Base-by-base conservation (phyloP, 53 echinoderm and acorn worm genomes). In the Echinometra lucunter region DNA sequence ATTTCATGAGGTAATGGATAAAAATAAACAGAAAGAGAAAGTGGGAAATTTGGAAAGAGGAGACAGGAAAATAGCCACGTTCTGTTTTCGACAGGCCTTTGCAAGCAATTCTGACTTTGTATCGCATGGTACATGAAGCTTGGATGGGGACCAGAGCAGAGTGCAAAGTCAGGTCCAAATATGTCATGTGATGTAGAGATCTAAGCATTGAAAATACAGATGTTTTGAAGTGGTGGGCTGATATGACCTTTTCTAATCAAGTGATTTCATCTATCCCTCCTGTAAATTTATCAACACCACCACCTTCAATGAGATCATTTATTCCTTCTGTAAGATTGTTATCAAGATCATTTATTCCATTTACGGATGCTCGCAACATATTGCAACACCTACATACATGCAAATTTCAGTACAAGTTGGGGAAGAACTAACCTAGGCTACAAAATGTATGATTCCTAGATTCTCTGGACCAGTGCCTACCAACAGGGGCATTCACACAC, bases 1-100 rank as follows among this genome's bases (percentile, higher is more conserved):
- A 92, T 57, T 92, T 35, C 17, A 57, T 92, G 92, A 92, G 56
- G 92, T 92, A 92, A 92, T 92, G 57, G 75, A 47, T 74, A 75
- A 78, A 92, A 92, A 92, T 92, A 92, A 92, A 92, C n/a, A 57
- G 75, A 92, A 75, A 74, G 15, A 58, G 92, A 92, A 78, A 92
- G 75, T 75, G 66, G n/a, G 85, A 85, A n/a, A 47, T 67, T 69
- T 23, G 91, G 69, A 91, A 91, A 91, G 70, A 91, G 91, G 91
- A 91, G 90, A 63, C 90, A 53, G 90, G 66, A 60, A 90, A 37
- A 37, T 66, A 42, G 37, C 56, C 88, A 38, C 8, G 44, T 81
- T 32, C 69, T 69, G 69, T 44, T 42, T 44, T 81, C 40, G 34
- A 81, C 81, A 42, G 23, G 81, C 44, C 80, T 80, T 80, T 25